Evolutionary conservation across 1,140 invertebrate species (phyloP), one percentile per base, ranked within the genome.

Genomic region (Maniola jurtina): DNA sequence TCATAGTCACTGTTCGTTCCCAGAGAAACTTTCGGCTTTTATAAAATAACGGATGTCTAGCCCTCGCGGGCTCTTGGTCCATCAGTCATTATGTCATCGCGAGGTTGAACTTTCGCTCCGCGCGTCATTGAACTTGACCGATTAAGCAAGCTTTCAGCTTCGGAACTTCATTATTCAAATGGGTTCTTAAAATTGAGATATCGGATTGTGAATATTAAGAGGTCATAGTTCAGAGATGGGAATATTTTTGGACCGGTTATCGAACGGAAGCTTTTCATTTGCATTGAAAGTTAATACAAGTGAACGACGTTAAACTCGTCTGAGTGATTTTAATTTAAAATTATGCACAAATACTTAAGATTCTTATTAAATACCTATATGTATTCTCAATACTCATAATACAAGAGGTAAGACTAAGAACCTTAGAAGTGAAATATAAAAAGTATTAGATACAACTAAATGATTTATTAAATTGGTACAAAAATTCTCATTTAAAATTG

Each of bases 101-200:
- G 60, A 70, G 63, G 68, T 70, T 59, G 48, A 58, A 70, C 71
- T 72, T 72, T 75, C 70, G 63, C 65, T 60, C 47, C 52, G 52
- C 25, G 52, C 48, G 67, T 40, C 61, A 64, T 64, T 71, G 70
- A 71, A 71, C 70, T 71, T 71, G 70, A 61, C 65, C 36, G 54
- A 61, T 62, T 58, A 60, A 62, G 34, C 35, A 67, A 62, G 52
- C 42, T 45, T 45, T n/a, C 13, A n/a, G 42, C 58, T 57, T 47
- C 55, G 55, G 35, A 57, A 57, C 15, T 56, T 62, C 55, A 56
- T 67, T 67, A 67, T 67, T 62, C 57, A 62, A 45, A 40, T 52
- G 13, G 42, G 45, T 38, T 40, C 13, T 57, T 40, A 15, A 34
- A 34, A 55, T 15, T 6, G 16, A 40, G 34, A 57, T 34, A 34